Conservation (phyloP, 2,797 vertebrate species). For the Chromis chromis region DNA sequence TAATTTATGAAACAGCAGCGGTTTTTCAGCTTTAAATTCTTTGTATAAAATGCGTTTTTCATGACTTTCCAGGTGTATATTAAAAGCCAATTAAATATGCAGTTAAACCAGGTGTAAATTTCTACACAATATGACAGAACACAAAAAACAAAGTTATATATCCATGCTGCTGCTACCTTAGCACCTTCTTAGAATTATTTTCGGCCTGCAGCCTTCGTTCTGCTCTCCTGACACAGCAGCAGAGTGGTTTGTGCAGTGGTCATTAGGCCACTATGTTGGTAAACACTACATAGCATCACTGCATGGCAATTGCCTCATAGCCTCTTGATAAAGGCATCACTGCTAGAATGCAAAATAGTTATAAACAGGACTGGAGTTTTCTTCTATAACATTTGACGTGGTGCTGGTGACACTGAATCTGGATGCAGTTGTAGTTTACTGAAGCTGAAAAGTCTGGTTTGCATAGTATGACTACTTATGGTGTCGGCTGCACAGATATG, state of each 20-base stretch:
- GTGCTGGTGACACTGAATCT: constrained; percentile 3
- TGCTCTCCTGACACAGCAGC: constrained; percentile 33
- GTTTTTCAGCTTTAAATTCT: constrained; percentile 2
- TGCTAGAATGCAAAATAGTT: constrained; percentile 44
- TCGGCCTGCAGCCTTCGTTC: constrained; percentile 44
- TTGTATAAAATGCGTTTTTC: neutral
- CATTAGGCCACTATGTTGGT: constrained; percentile 53
- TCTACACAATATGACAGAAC: constrained; percentile 8
- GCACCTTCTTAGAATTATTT: constrained; percentile 32
- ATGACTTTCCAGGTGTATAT: constrained; percentile 7
- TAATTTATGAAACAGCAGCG: neutral
- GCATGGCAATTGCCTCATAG: constrained; percentile 43
- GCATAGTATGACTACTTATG: constrained; percentile 1
- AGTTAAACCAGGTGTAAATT: neutral
- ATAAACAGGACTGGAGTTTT: constrained; percentile 20
- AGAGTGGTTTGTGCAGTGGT: constrained; percentile 34
- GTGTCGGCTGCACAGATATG: constrained; percentile 11
- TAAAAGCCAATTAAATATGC: constrained; percentile 23
- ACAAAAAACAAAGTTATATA: constrained; percentile 30
- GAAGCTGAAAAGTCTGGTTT: constrained; percentile 16
- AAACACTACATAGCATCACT: constrained; percentile 26
- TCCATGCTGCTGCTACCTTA: constrained; percentile 35
- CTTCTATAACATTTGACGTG: neutral
- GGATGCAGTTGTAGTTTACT: neutral
- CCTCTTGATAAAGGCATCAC: constrained; percentile 39